Evolutionary conservation across 2,888 invertebrate species (phyloP), one percentile per base, ranked within the genome.

Genomic region (Dicyrtoma fusca): DNA sequence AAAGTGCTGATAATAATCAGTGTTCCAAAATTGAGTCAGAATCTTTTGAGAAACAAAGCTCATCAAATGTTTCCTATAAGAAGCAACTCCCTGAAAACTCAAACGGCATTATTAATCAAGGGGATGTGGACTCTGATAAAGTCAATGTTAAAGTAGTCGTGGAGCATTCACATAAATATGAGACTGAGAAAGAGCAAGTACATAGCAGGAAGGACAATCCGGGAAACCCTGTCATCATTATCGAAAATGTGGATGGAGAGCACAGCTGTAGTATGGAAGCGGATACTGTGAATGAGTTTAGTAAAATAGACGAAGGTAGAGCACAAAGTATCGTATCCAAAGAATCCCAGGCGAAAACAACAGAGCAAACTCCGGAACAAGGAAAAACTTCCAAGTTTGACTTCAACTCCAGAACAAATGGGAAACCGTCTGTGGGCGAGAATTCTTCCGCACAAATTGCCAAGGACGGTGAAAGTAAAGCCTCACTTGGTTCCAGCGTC

Each of bases 181-280:
- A 53, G 65, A 53, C 51, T 53, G 65, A 53, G 5, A 53, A 51
- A 59, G 14, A 59, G 11, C 14, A n/a, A 23, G 42, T 61, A 11
- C 19, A 23, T 10, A 59, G 25, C 44, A 69, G 23, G 19, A 69
- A 23, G 23, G 57, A 61, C 69, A 70, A 51, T 53, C 53, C 61
- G 17, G 26, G 47, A 59, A 34, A 44, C 25, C 64, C 71, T 13
- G 71, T 71, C 8, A 63, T 64, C 17, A 64, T 71, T 55, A 44
- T 64, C 23, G 71, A 71, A 57, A 64, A 63, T 47, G 71, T 63
- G 2, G 71, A 64, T 55, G 69, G 47, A 23, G 57, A 57, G 10
- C 13, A 14, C 3, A 45, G 17, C 44, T 17, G 10, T 19, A 45
- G 19, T 14, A 8, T 23, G 47, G 65, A 65, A 26, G 17, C 17